These are phyloP conservation scores for Knipowitschia caucasica DNA, from an alignment of 2,797 vertebrate genomes.

Conservation along the genomic window DNA sequence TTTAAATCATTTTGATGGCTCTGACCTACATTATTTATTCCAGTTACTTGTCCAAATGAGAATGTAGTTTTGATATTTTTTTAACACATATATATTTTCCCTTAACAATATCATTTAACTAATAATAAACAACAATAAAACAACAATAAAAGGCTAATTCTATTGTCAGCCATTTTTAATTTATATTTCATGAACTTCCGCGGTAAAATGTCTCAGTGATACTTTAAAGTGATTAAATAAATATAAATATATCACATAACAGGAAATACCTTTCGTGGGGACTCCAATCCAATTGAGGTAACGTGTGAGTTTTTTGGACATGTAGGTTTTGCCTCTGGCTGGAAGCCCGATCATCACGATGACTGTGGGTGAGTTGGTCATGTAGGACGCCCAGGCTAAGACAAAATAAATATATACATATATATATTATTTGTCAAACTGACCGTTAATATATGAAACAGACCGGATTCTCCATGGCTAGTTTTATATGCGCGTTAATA, in stretches of 20 bases:
- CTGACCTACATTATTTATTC: too few species aligned
- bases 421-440: too few species aligned
- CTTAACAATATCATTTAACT: too few species aligned
- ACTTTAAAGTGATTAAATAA: neutral
- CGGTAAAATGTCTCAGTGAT: neutral
- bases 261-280: conserved; percentile 86
- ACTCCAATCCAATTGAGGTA: conserved; percentile 99
- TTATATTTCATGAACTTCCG: neutral
- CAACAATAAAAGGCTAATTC: too few species aligned
- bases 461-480: neutral
- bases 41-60: too few species aligned
- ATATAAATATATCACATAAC: neutral
- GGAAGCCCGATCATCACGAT: conserved; percentile 98
- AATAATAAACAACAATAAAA: too few species aligned
- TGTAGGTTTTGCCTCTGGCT: conserved; percentile 94
- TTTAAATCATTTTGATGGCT: too few species aligned
- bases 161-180: too few species aligned
- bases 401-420: neutral
- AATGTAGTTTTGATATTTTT: too few species aligned
- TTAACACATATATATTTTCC: too few species aligned
- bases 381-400: conserved; percentile 92
- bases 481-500: too few species aligned
- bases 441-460: neutral
- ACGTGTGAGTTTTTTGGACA: conserved; percentile 97
- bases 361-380: conserved; percentile 95